Evolutionary conservation across 1,140 invertebrate genomes (phyloP), one percentile per base, ranked within the genome.

Genomic region (Cyphomyrmex costatus): DNA sequence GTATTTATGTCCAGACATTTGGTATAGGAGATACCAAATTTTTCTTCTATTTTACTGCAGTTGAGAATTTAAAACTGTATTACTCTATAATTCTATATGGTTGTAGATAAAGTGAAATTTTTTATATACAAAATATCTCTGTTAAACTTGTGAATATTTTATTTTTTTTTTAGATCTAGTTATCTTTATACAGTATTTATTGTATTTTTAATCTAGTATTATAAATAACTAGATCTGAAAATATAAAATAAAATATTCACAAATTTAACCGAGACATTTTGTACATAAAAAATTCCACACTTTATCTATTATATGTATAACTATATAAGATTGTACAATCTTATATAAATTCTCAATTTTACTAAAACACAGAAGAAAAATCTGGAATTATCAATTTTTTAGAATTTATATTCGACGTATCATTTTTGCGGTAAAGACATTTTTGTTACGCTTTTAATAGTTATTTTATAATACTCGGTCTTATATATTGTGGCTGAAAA

Each of bases 91-190:
- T 42, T 42, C 14, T 21, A 8, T 14, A 61, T 42, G 33, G n/a
- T 77, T 27, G 16, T 60, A 21, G 21, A 60, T 66, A 68, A 68
- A 68, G n/a, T 33, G 24, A 1, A 79, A 7, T 68, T 63, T 78
- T 49, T 63, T 51, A 51, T 51, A 0, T 53, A 56, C 14, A 33
- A 19, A 19, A 46, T 0, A 53, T 30, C n/a, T 68, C 21, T 14
- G 16, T 68, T 56, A 21, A 68, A 80, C 21, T 68, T 80, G n/a
- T n/a, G 1, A 30, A 80, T 8, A 66, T 79, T 65, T 65, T 36
- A 65, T 68, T 36, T 42, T 42, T 42, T 42, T 42, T 42, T 14
- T 49, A 46, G 27, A 16, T 36, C 1, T 5, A 36, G 14, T 79
- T 66, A 53, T 46, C 3, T 65, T 58, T 49, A 49, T 36, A 2